Base-by-base conservation (phyloP, 2,888 invertebrate genomes). In the Nemotelus nigrinus region DNA sequence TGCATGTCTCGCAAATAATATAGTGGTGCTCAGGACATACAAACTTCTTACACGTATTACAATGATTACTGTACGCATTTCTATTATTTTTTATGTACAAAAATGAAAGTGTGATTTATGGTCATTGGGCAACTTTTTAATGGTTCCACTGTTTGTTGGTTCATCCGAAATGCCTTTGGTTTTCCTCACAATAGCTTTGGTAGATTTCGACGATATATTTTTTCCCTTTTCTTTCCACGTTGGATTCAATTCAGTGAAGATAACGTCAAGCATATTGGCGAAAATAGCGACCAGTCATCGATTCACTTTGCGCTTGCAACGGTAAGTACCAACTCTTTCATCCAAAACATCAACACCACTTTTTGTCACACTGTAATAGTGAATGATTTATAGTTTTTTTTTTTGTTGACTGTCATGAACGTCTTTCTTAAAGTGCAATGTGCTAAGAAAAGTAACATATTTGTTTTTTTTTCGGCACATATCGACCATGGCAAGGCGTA, bases 261-360 rank as follows among this genome's bases (percentile, higher is more conserved):
- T n/a, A 65, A 47, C 55, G 44, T 55, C 70, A 53, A 70, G 43
- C 43, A 70, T 53, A 41, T 70, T 70, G n/a, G 41, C 53, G 55
- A 55, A 70, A 55, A 70, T 8, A 55, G 55, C 70, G 43, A 70
- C 55, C 10, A 55, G 70, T 55, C 70, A 70, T 3, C 70, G 70
- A 55, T 70, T 53, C 6, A 57, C 55, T 70, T 70, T 70, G 43
- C 70, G 55, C 43, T 57, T 43, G 8, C 70, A 70, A 10, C 55
- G 3, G 55, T 70, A 70, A 3, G 70, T 55, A 4, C 2, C 8
- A 2, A 70, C 57, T 41, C 53, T 44, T 70, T 70, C 41, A 8
- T 70, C 70, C 53, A 70, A 43, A 41, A 55, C 55, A 53, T 70
- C 70, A 5, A 41, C 57, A 55, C 55, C 55, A 53, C 47, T 57